These are phyloP conservation scores for Peromyscus leucopus DNA, from an alignment of 2,113 vertebrate species.

Conservation along the genomic window DNA sequence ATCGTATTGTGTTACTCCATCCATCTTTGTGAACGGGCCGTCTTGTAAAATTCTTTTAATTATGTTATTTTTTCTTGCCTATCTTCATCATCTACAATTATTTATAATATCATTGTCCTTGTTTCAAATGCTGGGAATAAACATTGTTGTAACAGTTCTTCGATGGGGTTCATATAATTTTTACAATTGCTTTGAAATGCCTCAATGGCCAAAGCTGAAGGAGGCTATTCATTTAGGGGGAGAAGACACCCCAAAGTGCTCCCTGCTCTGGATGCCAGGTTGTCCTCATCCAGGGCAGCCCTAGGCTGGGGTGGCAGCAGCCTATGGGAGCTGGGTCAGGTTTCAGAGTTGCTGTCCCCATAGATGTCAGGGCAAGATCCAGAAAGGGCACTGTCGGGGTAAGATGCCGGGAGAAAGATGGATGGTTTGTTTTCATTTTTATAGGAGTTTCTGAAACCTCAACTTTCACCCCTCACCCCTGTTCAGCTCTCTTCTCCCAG, in stretches of 20 bases:
- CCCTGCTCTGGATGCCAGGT: background rate
- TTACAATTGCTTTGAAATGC: constrained; percentile 82
- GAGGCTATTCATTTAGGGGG: background rate
- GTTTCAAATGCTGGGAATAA: constrained; percentile 84
- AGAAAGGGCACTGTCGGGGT: constrained; percentile 86
- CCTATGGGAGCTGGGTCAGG: constrained; percentile 83
- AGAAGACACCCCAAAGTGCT: background rate
- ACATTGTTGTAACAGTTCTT: constrained; percentile 82
- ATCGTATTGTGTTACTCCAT: constrained; percentile 86
- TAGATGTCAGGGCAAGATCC: constrained; percentile 81
- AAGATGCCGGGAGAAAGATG: constrained; percentile 85
- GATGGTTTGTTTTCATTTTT: constrained; percentile 90
- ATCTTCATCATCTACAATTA: constrained; percentile 86
- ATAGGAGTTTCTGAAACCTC: constrained; percentile 89
- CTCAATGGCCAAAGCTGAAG: constrained; percentile 31
- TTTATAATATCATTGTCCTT: constrained; percentile 86
- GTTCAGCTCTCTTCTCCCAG: constrained; percentile 56
- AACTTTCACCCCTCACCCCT: constrained; percentile 85
- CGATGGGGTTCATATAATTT: constrained; percentile 77
- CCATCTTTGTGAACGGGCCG: constrained; percentile 79
- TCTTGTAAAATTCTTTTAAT: constrained; percentile 89
- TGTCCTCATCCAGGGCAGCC: background rate
- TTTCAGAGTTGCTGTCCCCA: constrained; percentile 84
- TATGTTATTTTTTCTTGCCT: constrained; percentile 84
- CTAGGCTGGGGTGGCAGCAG: constrained; percentile 70